Evolutionary conservation across 92 coral and sea anemone species (phyloP), one percentile per base, ranked within the genome.

Genomic region (Palythoa grandis): DNA sequence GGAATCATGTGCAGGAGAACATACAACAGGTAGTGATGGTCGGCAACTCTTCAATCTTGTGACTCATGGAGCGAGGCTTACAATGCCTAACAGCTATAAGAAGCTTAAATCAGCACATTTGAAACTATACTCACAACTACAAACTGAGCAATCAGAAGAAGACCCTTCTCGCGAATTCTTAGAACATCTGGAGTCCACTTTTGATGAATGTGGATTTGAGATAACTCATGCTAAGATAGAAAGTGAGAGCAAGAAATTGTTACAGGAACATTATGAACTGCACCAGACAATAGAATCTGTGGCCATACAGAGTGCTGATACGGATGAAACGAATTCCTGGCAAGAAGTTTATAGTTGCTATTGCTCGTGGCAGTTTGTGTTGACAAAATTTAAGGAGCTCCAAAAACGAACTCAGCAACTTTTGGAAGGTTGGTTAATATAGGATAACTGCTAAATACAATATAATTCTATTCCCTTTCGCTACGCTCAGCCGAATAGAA

Each of bases 281-380:
- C 35, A 83, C 58, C 37, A 86, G 68, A 57, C 71, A 22, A 20
- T 79, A 23, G 57, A 75, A 20, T 74, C 89, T 71, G 78, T 89
- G 53, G 84, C 54, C 23, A 83, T 86, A 19, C 83, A 80, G 40
- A 80, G 85, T 20, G 40, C 72, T 14, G 61, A 4, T 47, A 23
- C 29, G 11, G 73, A 76, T 65, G 88, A 82, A 24, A 61, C 85
- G 2, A 65, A 87, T 12, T 78, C 74, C 29, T 94, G 98, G 98
- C 92, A 91, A 39, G 91, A 82, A n/a, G 91, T 92, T 14, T 92
- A 94, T 84, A 94, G 91, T 23, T 90, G 91, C 72, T 94, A 94
- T 78, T 86, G 91, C 69, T 92, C 83, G 16, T 94, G 98, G 98
- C 98, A 94, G 83, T 78, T 92, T 80, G 90, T 92, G 35, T 86